Evolutionary conservation across 2,113 vertebrate species (phyloP).

Genomic region (Embiotoca jacksoni): DNA sequence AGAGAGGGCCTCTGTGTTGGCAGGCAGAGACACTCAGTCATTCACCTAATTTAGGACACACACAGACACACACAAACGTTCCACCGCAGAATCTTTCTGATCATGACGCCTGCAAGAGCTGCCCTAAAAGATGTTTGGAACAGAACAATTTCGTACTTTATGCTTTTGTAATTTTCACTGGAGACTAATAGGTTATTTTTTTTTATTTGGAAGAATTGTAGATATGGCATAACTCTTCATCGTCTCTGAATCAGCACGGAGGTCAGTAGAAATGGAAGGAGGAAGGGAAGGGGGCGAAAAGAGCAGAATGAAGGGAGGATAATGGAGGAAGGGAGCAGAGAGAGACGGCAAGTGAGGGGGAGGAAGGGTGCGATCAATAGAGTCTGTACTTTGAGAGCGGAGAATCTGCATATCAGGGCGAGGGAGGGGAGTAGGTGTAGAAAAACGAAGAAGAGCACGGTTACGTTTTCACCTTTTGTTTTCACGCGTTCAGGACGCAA

Average conservation of each 20-base stretch:
- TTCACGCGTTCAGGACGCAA: conserved; percentile 9
- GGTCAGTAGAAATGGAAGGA: conserved; percentile 59
- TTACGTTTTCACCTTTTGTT: conserved; percentile 27
- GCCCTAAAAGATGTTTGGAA: not conserved
- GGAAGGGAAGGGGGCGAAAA: conserved; percentile 29
- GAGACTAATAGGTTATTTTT: conserved; percentile 48
- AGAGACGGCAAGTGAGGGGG: conserved; percentile 19
- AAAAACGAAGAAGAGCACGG: conserved; percentile 19
- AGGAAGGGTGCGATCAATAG: conserved; percentile 68
- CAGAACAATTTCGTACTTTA: conserved; percentile 18
- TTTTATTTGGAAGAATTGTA: conserved; percentile 50
- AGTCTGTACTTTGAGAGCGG: conserved; percentile 57
- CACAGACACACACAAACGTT: conserved; percentile 35
- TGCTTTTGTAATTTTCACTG: conserved; percentile 35
- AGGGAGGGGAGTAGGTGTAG: conserved; percentile 31
- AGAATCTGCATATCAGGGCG: conserved; percentile 59
- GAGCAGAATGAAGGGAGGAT: conserved; percentile 43
- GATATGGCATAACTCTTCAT: conserved; percentile 57
- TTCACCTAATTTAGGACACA: conserved; percentile 76
- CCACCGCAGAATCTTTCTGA: conserved; percentile 23
- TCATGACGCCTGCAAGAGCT: conserved; percentile 16
- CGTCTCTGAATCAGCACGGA: conserved; percentile 67
- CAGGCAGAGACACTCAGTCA: conserved; percentile 71
- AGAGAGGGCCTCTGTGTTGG: conserved; percentile 79
- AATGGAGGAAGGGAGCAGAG: conserved; percentile 50